These are phyloP conservation scores for Hypomesus transpacificus DNA, from an alignment of 2,113 vertebrate species.

Conservation along the genomic window DNA sequence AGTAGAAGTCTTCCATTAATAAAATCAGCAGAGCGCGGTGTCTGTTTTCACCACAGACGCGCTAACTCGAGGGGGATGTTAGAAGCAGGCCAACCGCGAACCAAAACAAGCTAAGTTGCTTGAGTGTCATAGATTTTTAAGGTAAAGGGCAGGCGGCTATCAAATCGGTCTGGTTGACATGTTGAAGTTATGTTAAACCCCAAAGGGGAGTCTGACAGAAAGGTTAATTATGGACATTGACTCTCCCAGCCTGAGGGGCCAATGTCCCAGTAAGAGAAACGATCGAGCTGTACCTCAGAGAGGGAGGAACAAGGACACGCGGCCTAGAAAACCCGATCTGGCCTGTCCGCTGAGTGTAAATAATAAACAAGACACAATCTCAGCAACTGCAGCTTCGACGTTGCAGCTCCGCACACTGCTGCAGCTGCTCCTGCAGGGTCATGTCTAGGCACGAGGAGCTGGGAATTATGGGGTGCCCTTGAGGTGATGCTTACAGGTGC, in stretches of 20 bases:
- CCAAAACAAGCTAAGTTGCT: not conserved
- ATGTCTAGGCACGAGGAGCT: constrained; percentile 32
- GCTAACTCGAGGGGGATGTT: constrained; percentile 11
- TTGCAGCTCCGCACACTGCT: not conserved
- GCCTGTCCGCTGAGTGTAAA: constrained; percentile 60
- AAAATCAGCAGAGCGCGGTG: not conserved
- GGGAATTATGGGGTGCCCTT: constrained; percentile 38
- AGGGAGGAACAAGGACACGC: constrained; percentile 40
- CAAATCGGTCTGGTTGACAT: constrained; percentile 4
- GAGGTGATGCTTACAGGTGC: constrained; percentile 24
- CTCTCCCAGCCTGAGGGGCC: constrained; percentile 17
- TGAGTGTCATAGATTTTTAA: not conserved
- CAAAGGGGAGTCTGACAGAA: constrained; percentile 4
- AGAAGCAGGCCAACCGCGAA: not conserved
- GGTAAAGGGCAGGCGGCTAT: not conserved
- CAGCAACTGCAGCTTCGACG: constrained; percentile 5
- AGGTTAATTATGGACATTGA: constrained; percentile 28
- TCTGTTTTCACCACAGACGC: constrained; percentile 2
- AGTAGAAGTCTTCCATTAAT: constrained; percentile 9
- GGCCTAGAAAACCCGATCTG: constrained; percentile 67
- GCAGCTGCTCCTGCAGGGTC: not conserved
- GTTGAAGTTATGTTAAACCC: not conserved
- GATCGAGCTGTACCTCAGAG: constrained; percentile 48
- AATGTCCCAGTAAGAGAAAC: constrained; percentile 42
- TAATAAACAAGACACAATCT: constrained; percentile 70